These are phyloP conservation scores for Lithobius niger DNA, from an alignment of 1,140 invertebrate genomes.

Conservation along the genomic window DNA sequence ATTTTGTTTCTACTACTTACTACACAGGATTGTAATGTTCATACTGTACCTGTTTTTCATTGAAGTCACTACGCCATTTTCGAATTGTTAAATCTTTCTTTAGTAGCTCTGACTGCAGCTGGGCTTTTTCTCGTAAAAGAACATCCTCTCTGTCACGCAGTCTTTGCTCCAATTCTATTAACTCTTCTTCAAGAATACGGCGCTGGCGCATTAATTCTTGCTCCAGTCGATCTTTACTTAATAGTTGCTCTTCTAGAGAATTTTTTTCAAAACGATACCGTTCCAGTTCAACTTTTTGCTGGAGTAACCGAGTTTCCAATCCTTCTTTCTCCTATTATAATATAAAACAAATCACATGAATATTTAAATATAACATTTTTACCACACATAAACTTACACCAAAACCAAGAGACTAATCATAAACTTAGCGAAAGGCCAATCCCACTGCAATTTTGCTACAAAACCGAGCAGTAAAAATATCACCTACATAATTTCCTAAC, in stretches of 20 bases:
- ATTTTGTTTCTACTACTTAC: not conserved
- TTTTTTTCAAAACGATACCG: not conserved
- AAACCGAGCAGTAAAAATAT: too few relatives aligned
- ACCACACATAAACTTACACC: too few relatives aligned
- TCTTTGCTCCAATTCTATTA: not conserved
- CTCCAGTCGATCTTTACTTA: not conserved
- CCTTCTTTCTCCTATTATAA: not conserved
- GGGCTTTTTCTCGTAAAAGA: not conserved
- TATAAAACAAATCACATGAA: not conserved
- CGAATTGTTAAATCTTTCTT: not conserved
- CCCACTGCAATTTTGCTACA: too few relatives aligned
- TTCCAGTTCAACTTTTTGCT: constrained; percentile 5
- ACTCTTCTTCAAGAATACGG: not conserved
- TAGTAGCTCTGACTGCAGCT: not conserved
- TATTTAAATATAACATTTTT: too few relatives aligned
- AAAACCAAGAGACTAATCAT: too few relatives aligned
- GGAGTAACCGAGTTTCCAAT: not conserved
- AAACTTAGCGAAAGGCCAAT: too few relatives aligned
- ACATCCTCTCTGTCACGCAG: not conserved
- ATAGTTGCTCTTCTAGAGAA: not conserved
- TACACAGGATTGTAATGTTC: not conserved
- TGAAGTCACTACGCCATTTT: not conserved
- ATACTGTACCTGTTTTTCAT: constrained; percentile 4
- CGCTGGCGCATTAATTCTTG: not conserved
- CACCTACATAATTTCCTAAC: too few relatives aligned